Evolutionary conservation across 2,888 invertebrate species (phyloP).

Genomic region (Latheticus oryzae): DNA sequence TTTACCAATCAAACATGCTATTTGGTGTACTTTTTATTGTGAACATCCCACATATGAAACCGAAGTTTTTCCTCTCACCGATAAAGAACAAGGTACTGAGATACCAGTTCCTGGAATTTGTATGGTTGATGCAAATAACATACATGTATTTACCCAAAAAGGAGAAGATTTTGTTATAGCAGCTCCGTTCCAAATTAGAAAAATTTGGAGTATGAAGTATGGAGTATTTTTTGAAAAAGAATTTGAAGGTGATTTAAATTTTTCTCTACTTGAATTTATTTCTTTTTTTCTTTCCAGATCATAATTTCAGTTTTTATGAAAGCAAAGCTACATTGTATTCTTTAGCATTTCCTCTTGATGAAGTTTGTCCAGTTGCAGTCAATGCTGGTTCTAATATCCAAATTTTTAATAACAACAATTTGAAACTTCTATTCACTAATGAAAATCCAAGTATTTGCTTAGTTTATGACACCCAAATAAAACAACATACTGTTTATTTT

Average conservation of each 20-base stretch:
- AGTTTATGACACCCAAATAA: conserved; percentile 80
- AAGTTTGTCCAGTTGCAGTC: conserved; percentile 85
- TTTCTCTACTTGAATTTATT: background rate
- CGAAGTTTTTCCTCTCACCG: conserved; percentile 58
- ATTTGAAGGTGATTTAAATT: conserved; percentile 55
- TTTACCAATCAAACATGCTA: conserved; percentile 83
- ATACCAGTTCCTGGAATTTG: conserved; percentile 76
- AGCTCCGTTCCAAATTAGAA: conserved; percentile 83
- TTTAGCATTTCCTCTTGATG: conserved; percentile 89
- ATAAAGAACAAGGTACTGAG: conserved; percentile 67
- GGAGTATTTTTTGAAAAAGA: conserved; percentile 87
- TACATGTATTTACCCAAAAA: conserved; percentile 81
- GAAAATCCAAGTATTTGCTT: conserved; percentile 84
- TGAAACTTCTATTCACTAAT: conserved; percentile 79
- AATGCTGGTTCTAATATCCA: conserved; percentile 73
- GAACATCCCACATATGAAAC: conserved; percentile 69
- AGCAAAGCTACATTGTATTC: conserved; percentile 85
- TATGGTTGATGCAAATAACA: conserved; percentile 79
- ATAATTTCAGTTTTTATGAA: conserved; percentile 53
- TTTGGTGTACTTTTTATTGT: conserved; percentile 77
- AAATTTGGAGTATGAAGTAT: conserved; percentile 86
- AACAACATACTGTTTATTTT: conserved; percentile 85
- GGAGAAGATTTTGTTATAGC: conserved; percentile 87
- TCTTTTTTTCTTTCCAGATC: conserved; percentile 3
- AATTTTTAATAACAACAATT: conserved; percentile 73